Percentiles rank a stretch among this genome's conserved stretches.
phyloP scores from a whole-genome alignment of 2,797 vertebrate species.

The Myotis findleyi region DNA sequence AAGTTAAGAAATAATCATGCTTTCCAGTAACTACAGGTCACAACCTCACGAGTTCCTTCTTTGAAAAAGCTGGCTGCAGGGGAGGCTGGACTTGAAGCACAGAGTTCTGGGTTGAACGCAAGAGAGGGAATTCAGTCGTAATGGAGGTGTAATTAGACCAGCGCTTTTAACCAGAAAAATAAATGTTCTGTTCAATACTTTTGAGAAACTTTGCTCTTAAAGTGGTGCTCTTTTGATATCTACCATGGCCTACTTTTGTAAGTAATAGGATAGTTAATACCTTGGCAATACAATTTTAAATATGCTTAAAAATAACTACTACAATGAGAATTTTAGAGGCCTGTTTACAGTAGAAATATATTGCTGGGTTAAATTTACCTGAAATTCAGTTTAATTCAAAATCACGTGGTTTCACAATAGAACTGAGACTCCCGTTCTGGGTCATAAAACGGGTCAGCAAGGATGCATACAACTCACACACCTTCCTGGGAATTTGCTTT shows the following conservation, averaged over 20 bases:
- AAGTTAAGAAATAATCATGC: not conserved
- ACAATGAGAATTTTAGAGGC: not conserved
- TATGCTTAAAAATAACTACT: not conserved
- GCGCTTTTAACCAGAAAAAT: not conserved
- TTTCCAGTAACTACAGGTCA: not conserved
- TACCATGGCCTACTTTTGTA: not conserved
- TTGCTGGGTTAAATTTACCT: not conserved
- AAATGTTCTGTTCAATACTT: not conserved
- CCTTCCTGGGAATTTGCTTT: not conserved
- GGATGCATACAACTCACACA: not conserved
- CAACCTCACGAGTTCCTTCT: not conserved
- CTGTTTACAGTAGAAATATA: not conserved
- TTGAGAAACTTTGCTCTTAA: not conserved
- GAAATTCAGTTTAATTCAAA: not conserved
- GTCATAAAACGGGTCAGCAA: not conserved
- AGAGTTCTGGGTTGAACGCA: not conserved
- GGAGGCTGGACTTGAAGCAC: not conserved
- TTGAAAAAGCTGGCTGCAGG: not conserved
- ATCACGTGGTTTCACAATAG: not conserved
- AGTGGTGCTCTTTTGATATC: not conserved
- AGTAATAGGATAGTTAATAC: not conserved
- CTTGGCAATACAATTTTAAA: not conserved
- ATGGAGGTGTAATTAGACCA: not conserved
- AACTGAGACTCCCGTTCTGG: not conserved
- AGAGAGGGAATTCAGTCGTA: not conserved